Conservation (phyloP, 2,888 invertebrate genomes). For the Mamestra brassicae region DNA sequence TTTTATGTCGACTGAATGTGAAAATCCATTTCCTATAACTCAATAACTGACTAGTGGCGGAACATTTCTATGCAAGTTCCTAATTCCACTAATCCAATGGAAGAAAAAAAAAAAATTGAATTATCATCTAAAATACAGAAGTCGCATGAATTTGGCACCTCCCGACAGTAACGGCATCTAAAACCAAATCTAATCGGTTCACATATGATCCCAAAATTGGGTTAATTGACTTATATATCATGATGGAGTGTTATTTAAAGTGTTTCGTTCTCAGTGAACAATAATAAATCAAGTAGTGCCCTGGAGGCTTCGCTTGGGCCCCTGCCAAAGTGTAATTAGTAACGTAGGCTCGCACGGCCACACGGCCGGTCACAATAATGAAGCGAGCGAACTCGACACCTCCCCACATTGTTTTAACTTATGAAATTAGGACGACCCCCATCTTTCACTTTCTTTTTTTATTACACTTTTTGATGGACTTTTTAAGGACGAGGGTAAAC, state of each 20-base stretch:
- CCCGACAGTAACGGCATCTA: conserved; percentile 9
- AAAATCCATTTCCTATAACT: conserved; percentile 36
- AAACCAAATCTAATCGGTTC: conserved; percentile 51
- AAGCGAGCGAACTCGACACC: conserved; percentile 75
- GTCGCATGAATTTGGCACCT: conserved; percentile 9
- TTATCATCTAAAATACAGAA: neutral
- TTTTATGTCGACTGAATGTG: conserved; percentile 21
- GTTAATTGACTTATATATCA: conserved; percentile 79
- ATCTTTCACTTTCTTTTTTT: conserved; percentile 59
- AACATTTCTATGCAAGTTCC: conserved; percentile 21
- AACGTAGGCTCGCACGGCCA: conserved; percentile 78
- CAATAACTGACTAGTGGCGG: conserved; percentile 16
- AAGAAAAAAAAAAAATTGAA: neutral
- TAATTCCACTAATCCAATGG: conserved; percentile 5
- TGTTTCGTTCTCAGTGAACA: conserved; percentile 83
- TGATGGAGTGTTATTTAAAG: conserved; percentile 81
- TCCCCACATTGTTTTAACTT: conserved; percentile 82
- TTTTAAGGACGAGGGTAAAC: conserved; percentile 17
- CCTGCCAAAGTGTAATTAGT: conserved; percentile 88
- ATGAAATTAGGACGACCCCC: conserved; percentile 77
- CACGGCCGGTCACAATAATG: conserved; percentile 82
- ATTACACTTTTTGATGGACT: conserved; percentile 23
- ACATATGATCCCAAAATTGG: conserved; percentile 62
- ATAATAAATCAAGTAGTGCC: conserved; percentile 85
- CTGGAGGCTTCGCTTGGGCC: conserved; percentile 80